Evolutionary conservation across 2,113 vertebrate genomes (phyloP).

Genomic region (Chelonoidis abingdonii): DNA sequence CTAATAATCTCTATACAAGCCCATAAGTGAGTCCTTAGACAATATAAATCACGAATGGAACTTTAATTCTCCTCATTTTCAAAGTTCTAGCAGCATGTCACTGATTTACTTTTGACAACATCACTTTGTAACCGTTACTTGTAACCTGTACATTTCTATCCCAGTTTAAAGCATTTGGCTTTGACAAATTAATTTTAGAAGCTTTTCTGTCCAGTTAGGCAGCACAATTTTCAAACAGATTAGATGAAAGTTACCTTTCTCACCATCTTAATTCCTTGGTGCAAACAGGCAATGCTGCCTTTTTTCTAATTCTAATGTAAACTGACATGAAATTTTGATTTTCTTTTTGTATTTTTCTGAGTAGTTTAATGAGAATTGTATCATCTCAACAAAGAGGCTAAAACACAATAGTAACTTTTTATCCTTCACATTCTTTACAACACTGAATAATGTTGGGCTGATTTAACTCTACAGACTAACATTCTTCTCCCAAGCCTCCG

Average conservation of each 20-base stretch:
- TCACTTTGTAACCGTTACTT: slow-evolving; percentile 44
- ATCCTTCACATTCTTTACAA: background rate
- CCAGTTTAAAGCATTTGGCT: background rate
- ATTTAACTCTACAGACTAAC: background rate
- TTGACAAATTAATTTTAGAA: slow-evolving; percentile 43
- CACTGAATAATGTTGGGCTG: background rate
- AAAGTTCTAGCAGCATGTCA: slow-evolving; percentile 32
- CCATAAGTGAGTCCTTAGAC: slow-evolving; percentile 19
- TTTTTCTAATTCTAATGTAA: background rate
- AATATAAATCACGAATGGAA: slow-evolving; percentile 54
- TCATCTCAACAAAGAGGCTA: background rate
- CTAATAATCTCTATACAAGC: slow-evolving; percentile 15
- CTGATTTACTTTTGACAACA: slow-evolving; percentile 19
- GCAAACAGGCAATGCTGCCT: background rate
- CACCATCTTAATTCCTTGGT: background rate
- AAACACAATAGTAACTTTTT: background rate
- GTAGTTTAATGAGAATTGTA: background rate
- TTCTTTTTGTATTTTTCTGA: background rate
- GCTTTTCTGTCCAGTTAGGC: background rate
- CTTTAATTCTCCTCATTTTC: slow-evolving; percentile 53
- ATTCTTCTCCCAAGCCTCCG: background rate
- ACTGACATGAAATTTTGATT: background rate
- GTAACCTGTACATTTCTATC: slow-evolving; percentile 32
- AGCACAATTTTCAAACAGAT: background rate
- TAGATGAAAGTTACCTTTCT: background rate